These are phyloP conservation scores for Enteromius afrohamiltoni DNA, from an alignment of 2,797 vertebrate genomes.

Conservation along the genomic window DNA sequence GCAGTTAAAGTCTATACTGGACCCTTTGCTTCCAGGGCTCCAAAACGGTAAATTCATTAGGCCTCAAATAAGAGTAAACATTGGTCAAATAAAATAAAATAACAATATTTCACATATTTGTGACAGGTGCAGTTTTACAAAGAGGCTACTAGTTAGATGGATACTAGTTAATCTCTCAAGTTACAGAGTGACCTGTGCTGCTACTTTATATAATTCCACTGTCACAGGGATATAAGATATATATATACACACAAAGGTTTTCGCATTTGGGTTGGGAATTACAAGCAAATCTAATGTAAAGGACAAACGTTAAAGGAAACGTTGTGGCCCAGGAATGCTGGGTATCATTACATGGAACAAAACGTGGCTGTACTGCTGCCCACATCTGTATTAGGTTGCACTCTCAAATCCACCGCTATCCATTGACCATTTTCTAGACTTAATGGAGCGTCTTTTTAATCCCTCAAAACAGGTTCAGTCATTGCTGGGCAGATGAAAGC, in stretches of 20 bases:
- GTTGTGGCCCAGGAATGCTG: not conserved
- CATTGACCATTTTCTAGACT: conserved; percentile 7
- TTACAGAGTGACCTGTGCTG: not conserved
- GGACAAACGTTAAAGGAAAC: not conserved
- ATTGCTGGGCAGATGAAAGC: conserved; percentile 68
- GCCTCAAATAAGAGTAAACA: not conserved
- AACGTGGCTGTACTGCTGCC: not conserved
- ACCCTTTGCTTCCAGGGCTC: not conserved
- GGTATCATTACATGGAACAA: not conserved
- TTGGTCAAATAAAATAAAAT: not conserved
- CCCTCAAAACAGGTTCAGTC: conserved; percentile 49
- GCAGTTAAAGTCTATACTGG: not conserved
- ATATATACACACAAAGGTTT: not conserved
- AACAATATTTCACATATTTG: not conserved
- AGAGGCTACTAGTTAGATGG: not conserved
- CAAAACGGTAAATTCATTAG: not conserved
- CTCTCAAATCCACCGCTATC: not conserved
- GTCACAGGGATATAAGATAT: not conserved
- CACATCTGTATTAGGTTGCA: conserved; percentile 42
- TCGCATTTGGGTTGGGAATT: not conserved
- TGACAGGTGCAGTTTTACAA: not conserved
- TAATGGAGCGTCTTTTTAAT: conserved; percentile 15
- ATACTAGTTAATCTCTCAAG: not conserved
- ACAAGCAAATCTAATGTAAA: not conserved
- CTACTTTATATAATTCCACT: not conserved